phyloP scores from a whole-genome alignment of 2,113 vertebrate species.

The Etheostoma cragini region DNA sequence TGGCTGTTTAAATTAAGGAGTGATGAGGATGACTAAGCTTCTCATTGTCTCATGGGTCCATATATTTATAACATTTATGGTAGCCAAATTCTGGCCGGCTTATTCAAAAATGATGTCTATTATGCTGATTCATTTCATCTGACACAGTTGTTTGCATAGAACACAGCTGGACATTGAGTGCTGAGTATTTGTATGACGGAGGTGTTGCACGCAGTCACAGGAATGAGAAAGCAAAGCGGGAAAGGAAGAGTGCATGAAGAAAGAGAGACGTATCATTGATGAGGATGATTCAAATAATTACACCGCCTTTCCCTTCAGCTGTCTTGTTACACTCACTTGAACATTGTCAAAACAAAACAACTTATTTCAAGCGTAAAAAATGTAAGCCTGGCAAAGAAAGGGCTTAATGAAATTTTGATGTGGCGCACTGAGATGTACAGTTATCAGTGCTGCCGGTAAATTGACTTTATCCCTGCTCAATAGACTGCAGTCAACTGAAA shows the following conservation, averaged over 20 bases:
- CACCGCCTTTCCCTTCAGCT: constrained; percentile 13
- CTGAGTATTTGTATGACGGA: not conserved
- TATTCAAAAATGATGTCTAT: constrained; percentile 58
- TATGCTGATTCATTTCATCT: constrained; percentile 38
- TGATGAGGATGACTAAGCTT: constrained; percentile 68
- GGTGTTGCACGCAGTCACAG: not conserved
- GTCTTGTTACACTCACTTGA: constrained; percentile 29
- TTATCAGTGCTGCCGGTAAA: constrained; percentile 36
- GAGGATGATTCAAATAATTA: constrained; percentile 26
- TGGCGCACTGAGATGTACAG: constrained; percentile 24
- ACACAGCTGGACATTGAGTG: constrained; percentile 15
- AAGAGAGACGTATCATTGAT: not conserved
- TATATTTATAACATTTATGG: constrained; percentile 72
- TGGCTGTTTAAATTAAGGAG: constrained; percentile 40
- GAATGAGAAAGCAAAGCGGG: not conserved
- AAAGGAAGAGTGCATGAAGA: not conserved
- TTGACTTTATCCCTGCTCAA: constrained; percentile 43
- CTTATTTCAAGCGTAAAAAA: constrained; percentile 29
- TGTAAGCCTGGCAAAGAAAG: constrained; percentile 23
- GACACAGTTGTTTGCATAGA: constrained; percentile 44
- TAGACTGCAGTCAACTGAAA: constrained; percentile 26
- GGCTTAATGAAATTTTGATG: constrained; percentile 52
- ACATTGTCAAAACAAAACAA: not conserved
- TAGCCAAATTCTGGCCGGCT: constrained; percentile 59
- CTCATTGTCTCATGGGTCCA: constrained; percentile 58